Base-by-base conservation (phyloP, 92 coral and sea anemone genomes). In the Blastomussa wellsi region DNA sequence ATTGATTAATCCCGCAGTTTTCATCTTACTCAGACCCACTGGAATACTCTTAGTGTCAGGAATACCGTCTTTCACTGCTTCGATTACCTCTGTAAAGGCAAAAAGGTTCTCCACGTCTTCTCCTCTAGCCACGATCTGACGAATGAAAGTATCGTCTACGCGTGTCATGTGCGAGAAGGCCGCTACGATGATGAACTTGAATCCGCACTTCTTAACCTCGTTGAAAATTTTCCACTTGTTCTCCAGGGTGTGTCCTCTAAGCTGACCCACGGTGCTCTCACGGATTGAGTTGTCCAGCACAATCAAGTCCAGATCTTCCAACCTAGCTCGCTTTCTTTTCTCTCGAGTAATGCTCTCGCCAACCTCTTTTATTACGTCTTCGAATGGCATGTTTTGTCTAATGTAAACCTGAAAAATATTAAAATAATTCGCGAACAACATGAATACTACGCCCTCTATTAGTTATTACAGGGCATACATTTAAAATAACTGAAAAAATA, bases 91-190 rank as follows among this genome's bases (percentile, higher is more conserved):
- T 5, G 82, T 91, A 76, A 91, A 91, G 73, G 94, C 94, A 72
- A 83, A 91, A 32, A 91, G 60, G 39, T 76, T 76, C 55, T 71
- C 60, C 31, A 82, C 44, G 53, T 91, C 92, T 86, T 91, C 92
- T 11, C 86, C 90, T 36, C 70, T 82, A 10, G 51, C 90, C 77
- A 66, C 86, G 72, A 91, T 41, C 82, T 85, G 74, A 8, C 48
- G 72, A 55, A 79, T 52, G 81, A 85, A 91, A 7, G 82, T 82
- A 83, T 91, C 94, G 16, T 88, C 94, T 17, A 91, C 69, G 47
- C 92, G 92, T 11, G 92, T 85, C 94, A 91, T 91, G 77, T 91
- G 92, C 51, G 92, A 89, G 82, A 88, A 91, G 62, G 76, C 84
- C 15, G 93, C 88, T 7, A 90, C 91, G 44, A 90, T 79, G 29